phyloP scores from a whole-genome alignment of 2,888 invertebrate genomes.

The Tetropium fuscum region DNA sequence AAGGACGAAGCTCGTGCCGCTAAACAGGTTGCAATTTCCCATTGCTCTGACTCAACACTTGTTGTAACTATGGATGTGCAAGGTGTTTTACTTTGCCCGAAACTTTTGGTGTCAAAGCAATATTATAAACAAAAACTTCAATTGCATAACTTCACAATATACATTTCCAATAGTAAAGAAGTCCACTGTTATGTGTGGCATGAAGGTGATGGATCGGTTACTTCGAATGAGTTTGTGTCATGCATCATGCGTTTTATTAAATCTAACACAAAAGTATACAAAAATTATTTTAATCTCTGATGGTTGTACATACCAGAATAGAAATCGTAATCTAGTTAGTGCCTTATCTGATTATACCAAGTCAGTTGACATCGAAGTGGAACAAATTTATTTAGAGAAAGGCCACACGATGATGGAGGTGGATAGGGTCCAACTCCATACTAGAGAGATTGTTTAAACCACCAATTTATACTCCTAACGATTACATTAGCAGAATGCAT shows the following conservation, averaged over 20 bases:
- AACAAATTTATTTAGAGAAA: background rate
- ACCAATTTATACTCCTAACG: background rate
- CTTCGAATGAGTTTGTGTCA: background rate
- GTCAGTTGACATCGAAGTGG: too few relatives aligned
- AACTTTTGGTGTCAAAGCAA: background rate
- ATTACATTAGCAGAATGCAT: background rate
- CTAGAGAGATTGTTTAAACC: background rate
- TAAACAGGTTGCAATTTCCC: background rate
- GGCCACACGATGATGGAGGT: background rate
- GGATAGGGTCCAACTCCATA: background rate
- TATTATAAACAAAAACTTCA: conserved; percentile 5
- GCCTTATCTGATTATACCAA: background rate
- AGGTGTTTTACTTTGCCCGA: conserved; percentile 1
- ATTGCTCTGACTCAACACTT: background rate
- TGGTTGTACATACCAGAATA: background rate
- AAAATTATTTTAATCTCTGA: background rate
- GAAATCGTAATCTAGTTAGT: background rate
- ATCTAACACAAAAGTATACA: background rate
- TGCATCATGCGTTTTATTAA: background rate
- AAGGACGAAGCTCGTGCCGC: background rate
- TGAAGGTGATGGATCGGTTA: background rate
- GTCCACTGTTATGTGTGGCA: conserved; percentile 1
- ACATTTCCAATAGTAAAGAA: background rate
- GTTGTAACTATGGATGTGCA: conserved; percentile 5
- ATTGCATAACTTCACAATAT: conserved; percentile 5